Evolutionary conservation across 2,797 vertebrate genomes (phyloP).

Genomic region (Myiotriccus ornatus): DNA sequence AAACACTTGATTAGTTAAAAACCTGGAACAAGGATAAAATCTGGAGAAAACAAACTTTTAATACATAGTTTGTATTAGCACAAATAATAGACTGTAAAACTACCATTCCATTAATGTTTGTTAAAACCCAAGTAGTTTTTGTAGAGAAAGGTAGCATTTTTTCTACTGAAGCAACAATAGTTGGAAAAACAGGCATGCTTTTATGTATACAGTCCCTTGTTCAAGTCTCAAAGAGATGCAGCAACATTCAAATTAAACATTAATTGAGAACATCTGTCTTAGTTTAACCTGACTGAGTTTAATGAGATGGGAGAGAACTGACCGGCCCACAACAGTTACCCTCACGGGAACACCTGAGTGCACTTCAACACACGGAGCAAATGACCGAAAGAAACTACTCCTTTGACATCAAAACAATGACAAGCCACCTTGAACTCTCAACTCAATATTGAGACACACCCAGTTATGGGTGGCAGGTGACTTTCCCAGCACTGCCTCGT

Average conservation of each 20-base stretch:
- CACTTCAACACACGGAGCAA: neutral
- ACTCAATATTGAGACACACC: accelerated
- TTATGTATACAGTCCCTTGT: neutral
- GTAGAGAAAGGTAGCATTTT: neutral
- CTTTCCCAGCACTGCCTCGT: accelerated
- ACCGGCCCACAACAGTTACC: neutral
- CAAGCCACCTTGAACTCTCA: neutral
- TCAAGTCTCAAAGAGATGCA: neutral
- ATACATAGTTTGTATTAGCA: neutral
- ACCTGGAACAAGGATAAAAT: conserved; percentile 28
- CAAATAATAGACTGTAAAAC: neutral
- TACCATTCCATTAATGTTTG: neutral
- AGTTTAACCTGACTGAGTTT: neutral
- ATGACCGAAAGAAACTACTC: neutral
- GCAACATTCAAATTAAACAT: neutral
- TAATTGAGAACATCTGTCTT: neutral
- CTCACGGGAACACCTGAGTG: accelerated
- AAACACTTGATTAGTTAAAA: conserved; percentile 54
- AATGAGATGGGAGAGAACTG: neutral
- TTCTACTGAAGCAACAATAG: neutral
- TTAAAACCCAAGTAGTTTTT: neutral
- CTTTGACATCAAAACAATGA: neutral
- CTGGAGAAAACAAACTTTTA: conserved; percentile 33
- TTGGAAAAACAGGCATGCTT: conserved; percentile 21
- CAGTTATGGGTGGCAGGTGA: neutral